phyloP scores from a whole-genome alignment of 1,140 invertebrate genomes.

The Drosophila tsacasi region DNA sequence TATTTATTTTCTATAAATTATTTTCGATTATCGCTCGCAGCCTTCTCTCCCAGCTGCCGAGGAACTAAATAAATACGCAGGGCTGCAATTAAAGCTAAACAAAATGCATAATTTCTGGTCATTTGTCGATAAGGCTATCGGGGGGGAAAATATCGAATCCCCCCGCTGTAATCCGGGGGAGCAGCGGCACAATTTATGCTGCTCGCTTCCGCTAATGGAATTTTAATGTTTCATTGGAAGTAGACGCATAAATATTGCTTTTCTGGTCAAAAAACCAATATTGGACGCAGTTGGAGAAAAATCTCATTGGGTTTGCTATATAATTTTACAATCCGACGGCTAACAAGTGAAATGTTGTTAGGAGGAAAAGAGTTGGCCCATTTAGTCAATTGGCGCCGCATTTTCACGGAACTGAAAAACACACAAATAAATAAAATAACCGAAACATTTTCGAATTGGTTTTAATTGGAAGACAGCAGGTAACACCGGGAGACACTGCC shows the following conservation, averaged over 20 bases:
- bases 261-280: conserved; percentile 64
- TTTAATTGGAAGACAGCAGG: conserved; percentile 47
- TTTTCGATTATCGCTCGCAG: conserved; percentile 70
- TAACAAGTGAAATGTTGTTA: conserved; percentile 64
- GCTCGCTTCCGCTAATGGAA: conserved; percentile 77
- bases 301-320: conserved; percentile 4
- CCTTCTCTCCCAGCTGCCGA: not conserved
- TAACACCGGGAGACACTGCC: not conserved
- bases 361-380: conserved; percentile 49
- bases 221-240: conserved; percentile 83
- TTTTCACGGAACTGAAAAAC: conserved; percentile 52
- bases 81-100: conserved; percentile 77
- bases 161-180: conserved; percentile 12
- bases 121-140: conserved; percentile 60
- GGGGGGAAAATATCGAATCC: conserved; percentile 1
- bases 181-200: conserved; percentile 58
- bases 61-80: conserved; percentile 62
- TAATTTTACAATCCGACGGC: conserved; percentile 21
- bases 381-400: conserved; percentile 63
- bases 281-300: conserved; percentile 23
- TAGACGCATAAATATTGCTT: conserved; percentile 63
- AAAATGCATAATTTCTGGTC: conserved; percentile 78
- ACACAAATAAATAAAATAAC: conserved; percentile 40
- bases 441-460: conserved; percentile 34
- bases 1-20: conserved; percentile 84